phyloP scores from a whole-genome alignment of 2,113 vertebrate genomes.

The Microtus ochrogaster region DNA sequence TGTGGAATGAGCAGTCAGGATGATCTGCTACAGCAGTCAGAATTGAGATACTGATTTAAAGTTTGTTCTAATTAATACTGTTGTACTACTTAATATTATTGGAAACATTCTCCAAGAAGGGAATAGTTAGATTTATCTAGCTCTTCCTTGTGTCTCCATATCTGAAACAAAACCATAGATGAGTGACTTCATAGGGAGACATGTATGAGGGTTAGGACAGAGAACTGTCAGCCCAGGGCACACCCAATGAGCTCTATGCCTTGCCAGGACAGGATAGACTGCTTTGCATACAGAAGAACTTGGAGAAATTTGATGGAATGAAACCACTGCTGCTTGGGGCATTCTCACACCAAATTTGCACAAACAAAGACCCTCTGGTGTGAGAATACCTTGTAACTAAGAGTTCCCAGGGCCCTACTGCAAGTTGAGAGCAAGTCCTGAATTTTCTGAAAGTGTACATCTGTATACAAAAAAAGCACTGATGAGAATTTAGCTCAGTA shows the following conservation, averaged over 20 bases:
- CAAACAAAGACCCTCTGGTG: too few species aligned
- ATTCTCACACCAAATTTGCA: not conserved
- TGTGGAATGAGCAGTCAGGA: not conserved
- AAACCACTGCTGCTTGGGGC: not conserved
- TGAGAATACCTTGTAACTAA: not conserved
- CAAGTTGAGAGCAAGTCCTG: not conserved
- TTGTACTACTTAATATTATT: not conserved
- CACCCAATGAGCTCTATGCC: not conserved
- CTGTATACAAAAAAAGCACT: too few species aligned
- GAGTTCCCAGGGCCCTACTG: not conserved
- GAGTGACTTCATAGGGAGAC: not conserved
- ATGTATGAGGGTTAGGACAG: too few species aligned
- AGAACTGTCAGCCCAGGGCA: not conserved
- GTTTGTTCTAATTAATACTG: too few species aligned
- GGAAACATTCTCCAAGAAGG: not conserved
- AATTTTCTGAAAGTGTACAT: not conserved
- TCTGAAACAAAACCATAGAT: not conserved
- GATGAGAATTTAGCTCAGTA: too few species aligned
- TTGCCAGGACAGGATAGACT: not conserved
- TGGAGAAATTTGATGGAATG: not conserved
- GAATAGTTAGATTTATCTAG: not conserved
- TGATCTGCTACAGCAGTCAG: not conserved
- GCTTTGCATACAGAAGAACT: not conserved
- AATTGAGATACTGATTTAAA: not conserved
- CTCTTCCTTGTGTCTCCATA: not conserved